Percentiles rank a stretch among this genome's conserved stretches.
phyloP scores from a whole-genome alignment of 2,797 vertebrate species.

The Semotilus atromaculatus region DNA sequence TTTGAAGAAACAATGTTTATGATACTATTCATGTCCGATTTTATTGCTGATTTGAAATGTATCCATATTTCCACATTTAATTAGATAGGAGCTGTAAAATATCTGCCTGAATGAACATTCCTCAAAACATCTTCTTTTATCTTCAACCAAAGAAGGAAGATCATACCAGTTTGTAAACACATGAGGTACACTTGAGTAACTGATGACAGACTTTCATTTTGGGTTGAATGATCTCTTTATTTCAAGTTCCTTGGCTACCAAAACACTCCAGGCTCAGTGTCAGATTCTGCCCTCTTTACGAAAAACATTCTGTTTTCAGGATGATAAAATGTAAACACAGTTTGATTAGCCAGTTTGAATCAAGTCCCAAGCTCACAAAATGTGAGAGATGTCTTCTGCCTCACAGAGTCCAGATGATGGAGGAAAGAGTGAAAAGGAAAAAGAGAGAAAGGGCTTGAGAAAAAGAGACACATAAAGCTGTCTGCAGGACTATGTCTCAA shows the following conservation, averaged over 20 bases:
- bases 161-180: background rate
- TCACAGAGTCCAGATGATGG: conserved; percentile 79
- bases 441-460: conserved; percentile 31
- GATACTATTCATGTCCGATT: background rate
- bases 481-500: conserved; percentile 53
- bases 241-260: background rate
- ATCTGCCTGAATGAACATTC: background rate
- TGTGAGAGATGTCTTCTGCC: conserved; percentile 46
- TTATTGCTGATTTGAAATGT: background rate
- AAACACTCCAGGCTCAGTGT: conserved; percentile 13
- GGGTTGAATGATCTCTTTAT: background rate
- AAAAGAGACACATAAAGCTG: conserved; percentile 72
- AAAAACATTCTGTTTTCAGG: background rate
- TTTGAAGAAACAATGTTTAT: background rate
- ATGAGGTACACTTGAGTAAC: background rate
- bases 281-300: conserved; percentile 6
- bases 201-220: background rate
- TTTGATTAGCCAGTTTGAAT: conserved; percentile 14
- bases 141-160: background rate
- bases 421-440: conserved; percentile 66
- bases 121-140: background rate
- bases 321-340: conserved; percentile 25
- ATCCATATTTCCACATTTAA: background rate
- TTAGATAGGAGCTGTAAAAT: background rate
- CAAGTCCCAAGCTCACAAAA: conserved; percentile 58